Conservation (phyloP, 1,140 invertebrate genomes). For the Pseudobourletiella spinata region DNA sequence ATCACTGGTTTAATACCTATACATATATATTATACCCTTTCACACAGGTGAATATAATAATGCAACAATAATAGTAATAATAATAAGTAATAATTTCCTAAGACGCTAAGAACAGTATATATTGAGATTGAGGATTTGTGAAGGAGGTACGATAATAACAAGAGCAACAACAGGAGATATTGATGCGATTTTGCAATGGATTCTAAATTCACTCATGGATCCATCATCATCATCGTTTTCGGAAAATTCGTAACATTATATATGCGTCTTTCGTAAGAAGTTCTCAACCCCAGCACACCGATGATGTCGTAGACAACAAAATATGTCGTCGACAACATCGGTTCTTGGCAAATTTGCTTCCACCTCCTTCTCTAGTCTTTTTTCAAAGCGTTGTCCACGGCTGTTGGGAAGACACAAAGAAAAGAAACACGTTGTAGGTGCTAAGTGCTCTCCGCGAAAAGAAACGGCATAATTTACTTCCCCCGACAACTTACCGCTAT, state of each 20-base stretch:
- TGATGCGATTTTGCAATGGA: not conserved
- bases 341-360: not conserved
- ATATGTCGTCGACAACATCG: no score
- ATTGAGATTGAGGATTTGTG: not conserved
- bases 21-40: no score
- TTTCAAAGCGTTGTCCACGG: conserved; percentile 15
- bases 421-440: not conserved
- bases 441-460: not conserved
- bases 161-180: not conserved
- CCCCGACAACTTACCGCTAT: conserved; percentile 21
- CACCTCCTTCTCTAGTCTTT: conserved; percentile 10
- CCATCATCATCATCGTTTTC: not conserved
- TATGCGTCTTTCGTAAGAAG: not conserved
- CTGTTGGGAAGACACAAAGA: conserved; percentile 5
- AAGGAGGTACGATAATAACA: not conserved
- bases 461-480: not conserved
- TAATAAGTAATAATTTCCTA: not conserved
- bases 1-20: no score
- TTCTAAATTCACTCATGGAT: not conserved
- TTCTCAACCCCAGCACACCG: not conserved
- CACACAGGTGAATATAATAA: no score
- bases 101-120: not conserved
- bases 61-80: not conserved
- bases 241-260: not conserved
- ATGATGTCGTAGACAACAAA: not conserved